These are phyloP conservation scores for Diadumene lineata DNA, from an alignment of 92 coral and sea anemone species.

Conservation along the genomic window DNA sequence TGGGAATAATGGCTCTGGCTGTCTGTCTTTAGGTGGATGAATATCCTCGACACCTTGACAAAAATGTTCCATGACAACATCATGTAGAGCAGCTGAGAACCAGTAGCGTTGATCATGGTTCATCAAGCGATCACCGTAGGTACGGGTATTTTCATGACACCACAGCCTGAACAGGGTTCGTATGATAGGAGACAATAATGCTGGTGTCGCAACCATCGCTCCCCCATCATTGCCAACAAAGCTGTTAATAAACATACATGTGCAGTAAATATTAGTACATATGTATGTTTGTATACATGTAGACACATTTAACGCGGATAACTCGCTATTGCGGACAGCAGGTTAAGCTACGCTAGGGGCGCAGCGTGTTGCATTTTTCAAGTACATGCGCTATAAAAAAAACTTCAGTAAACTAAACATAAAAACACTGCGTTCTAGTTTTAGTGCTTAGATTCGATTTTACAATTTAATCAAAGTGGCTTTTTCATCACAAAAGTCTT, in stretches of 20 bases:
- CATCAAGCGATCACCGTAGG: slow-evolving; percentile 82
- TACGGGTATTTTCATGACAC: slow-evolving; percentile 94
- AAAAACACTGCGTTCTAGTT: too few relatives aligned
- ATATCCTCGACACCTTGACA: slow-evolving; percentile 58
- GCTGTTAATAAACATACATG: background rate
- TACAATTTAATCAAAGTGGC: too few relatives aligned
- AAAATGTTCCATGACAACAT: slow-evolving; percentile 76
- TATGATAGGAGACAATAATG: slow-evolving; percentile 85
- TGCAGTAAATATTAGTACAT: too few relatives aligned
- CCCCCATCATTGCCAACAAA: background rate
- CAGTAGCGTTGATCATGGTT: slow-evolving; percentile 82
- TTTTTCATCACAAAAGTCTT: too few relatives aligned
- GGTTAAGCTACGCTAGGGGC: too few relatives aligned
- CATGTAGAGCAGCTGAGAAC: slow-evolving; percentile 82
- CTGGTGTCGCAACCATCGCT: slow-evolving; percentile 60
- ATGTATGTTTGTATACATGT: too few relatives aligned
- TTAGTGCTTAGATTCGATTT: too few relatives aligned
- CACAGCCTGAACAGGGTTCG: slow-evolving; percentile 91
- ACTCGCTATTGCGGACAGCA: too few relatives aligned
- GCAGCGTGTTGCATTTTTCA: too few relatives aligned
- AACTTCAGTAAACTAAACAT: too few relatives aligned
- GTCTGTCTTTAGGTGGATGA: slow-evolving; percentile 12
- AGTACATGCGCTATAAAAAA: too few relatives aligned
- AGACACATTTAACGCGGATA: too few relatives aligned
- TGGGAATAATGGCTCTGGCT: slow-evolving; percentile 20